Evolutionary conservation across 2,113 vertebrate genomes (phyloP).

Genomic region (Phalacrocorax carbo): DNA sequence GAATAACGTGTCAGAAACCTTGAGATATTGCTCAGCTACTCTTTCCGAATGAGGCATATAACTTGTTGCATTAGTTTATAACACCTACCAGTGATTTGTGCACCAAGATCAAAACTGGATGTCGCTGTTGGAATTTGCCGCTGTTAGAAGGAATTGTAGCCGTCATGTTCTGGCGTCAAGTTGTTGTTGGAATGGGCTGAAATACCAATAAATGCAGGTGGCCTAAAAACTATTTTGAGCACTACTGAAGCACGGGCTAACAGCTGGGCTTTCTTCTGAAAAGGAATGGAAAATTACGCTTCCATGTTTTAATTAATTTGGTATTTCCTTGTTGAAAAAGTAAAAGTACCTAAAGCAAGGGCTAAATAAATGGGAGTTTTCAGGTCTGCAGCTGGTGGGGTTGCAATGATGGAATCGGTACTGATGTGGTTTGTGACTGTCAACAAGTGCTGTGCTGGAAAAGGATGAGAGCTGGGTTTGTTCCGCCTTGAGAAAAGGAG

Average conservation of each 20-base stretch:
- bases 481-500: no score
- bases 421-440: not conserved
- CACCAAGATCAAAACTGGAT: not conserved
- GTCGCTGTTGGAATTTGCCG: not conserved
- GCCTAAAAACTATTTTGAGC: not conserved
- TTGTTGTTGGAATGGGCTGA: not conserved
- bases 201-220: not conserved
- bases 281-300: not conserved
- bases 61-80: not conserved
- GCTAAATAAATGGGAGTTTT: not conserved
- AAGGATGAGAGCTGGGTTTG: not conserved
- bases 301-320: not conserved
- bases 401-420: not conserved
- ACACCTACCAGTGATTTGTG: not conserved
- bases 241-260: not conserved
- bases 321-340: not conserved
- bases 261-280: not conserved
- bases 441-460: not conserved
- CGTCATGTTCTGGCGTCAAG: rapidly evolving
- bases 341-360: not conserved
- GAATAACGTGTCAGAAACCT: not conserved
- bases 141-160: not conserved
- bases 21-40: not conserved
- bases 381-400: no score
- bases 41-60: not conserved